Base-by-base conservation (phyloP, 2,113 vertebrate species). In the Trichomycterus rosablanca region DNA sequence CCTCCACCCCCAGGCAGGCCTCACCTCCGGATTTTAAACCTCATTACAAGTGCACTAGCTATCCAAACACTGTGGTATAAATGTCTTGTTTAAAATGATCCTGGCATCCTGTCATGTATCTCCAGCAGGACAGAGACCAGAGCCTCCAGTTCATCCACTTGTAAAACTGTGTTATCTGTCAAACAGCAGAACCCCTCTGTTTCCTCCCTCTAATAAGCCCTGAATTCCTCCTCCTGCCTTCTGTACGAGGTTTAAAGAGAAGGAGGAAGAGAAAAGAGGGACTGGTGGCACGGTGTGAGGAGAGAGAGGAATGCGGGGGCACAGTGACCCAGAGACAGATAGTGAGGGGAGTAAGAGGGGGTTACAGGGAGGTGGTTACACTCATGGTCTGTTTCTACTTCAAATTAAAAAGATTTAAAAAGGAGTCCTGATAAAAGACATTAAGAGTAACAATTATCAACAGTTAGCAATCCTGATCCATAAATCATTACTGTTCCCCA, bases 241-340 rank as follows among this genome's bases (percentile, higher is more conserved):
- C 15, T 37, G 28, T 35, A 45, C 61, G 43, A 18, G 49, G 30
- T 51, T 45, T 28, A 39, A 26, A 54, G 14, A 40, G 23, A 64
- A 37, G 57, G 67, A 51, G 37, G 39, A 44, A 30, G 37, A 37
- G 35, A 50, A 52, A 52, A 23, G 30, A 7, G 53, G 18, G 46
- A 28, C 54, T 60, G 62, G 61, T 18, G 18, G 48, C 32, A 37
- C 63, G 49, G n/a, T 65, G 24, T 40, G 30, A 45, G 44, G 55
- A 53, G 10, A 16, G 4, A 18, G 15, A 49, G 43, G 43, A 55
- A 60, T 42, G 40, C 15, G 9, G 48, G 39, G 32, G 28, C 50
- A 34, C 37, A 46, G 24, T 49, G 28, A 71, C 32, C 50, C 61
- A 34, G 42, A 32, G 9, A 53, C 20, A 32, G 26, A 49, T 14